phyloP scores from a whole-genome alignment of 1,140 invertebrate genomes.

The Globodera rostochiensis region DNA sequence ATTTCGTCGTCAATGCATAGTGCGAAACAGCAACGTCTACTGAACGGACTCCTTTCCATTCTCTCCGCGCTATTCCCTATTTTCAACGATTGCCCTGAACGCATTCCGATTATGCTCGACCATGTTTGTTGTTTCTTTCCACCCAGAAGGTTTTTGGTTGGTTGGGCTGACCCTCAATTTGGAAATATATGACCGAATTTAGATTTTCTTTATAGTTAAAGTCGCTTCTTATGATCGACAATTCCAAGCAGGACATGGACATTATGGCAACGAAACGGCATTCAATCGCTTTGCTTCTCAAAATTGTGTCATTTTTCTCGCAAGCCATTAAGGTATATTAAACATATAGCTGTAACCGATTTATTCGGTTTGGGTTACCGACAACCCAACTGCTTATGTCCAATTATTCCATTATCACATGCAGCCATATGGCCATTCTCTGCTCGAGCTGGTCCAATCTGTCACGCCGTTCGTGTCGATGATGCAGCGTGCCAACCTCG shows the following conservation, averaged over 20 bases:
- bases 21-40: constrained; percentile 9
- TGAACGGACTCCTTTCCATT: constrained; percentile 53
- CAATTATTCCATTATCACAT: constrained; percentile 17
- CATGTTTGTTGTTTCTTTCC: constrained; percentile 19
- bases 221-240: constrained; percentile 14
- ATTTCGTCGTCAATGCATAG: not conserved
- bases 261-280: constrained; percentile 47
- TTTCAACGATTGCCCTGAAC: constrained; percentile 41
- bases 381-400: too few relatives aligned
- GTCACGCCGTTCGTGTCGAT: constrained; percentile 41
- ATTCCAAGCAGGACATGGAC: constrained; percentile 36
- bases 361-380: too few relatives aligned
- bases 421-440: constrained; percentile 43
- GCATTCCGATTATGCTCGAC: constrained; percentile 44
- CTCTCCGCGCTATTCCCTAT: constrained; percentile 53
- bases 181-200: not conserved
- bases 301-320: constrained; percentile 40
- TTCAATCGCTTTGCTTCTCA: constrained; percentile 47
- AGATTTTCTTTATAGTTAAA: constrained; percentile 37
- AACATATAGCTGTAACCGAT: too few relatives aligned
- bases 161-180: not conserved
- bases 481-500: constrained; percentile 57
- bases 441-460: constrained; percentile 44
- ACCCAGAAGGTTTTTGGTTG: too few relatives aligned
- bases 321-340: constrained; percentile 35